Conservation (phyloP, 2,888 invertebrate species). For the Argyresthia albistria region DNA sequence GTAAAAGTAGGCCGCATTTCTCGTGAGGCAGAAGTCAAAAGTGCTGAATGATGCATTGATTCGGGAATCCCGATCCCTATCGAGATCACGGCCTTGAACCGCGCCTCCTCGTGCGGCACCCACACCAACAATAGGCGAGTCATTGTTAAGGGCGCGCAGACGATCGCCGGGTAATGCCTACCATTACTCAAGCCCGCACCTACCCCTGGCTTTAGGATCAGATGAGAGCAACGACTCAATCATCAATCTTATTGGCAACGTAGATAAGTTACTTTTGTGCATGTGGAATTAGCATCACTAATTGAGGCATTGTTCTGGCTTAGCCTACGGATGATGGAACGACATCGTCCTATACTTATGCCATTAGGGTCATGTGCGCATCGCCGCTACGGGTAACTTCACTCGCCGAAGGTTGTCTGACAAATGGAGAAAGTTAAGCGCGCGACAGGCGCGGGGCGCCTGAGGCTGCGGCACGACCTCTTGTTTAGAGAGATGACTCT, state of each 20-base stretch:
- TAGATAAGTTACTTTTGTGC: too few relatives aligned
- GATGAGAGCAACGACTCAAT: too few relatives aligned
- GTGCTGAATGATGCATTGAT: not conserved
- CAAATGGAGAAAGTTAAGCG: constrained; percentile 60
- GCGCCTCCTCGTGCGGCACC: too few relatives aligned
- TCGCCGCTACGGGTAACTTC: too few relatives aligned
- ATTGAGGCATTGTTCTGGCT: constrained; percentile 1
- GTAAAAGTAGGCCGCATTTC: too few relatives aligned
- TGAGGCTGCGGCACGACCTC: not conserved
- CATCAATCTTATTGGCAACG: too few relatives aligned
- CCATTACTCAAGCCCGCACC: constrained; percentile 18
- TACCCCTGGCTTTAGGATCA: too few relatives aligned
- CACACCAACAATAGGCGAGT: too few relatives aligned
- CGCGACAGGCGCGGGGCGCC: constrained; percentile 8
- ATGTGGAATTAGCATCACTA: not conserved
- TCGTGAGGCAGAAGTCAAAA: too few relatives aligned
- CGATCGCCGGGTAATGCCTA: constrained; percentile 19
- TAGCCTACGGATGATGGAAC: not conserved
- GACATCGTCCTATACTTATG: not conserved
- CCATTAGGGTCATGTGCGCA: not conserved
- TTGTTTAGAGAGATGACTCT: constrained; percentile 18
- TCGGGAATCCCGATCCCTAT: not conserved
- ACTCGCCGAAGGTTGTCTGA: constrained; percentile 17
- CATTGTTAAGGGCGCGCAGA: not conserved
- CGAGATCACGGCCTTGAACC: not conserved